These are phyloP conservation scores for Danionella cerebrum DNA, from an alignment of 2,113 vertebrate genomes.

Conservation along the genomic window DNA sequence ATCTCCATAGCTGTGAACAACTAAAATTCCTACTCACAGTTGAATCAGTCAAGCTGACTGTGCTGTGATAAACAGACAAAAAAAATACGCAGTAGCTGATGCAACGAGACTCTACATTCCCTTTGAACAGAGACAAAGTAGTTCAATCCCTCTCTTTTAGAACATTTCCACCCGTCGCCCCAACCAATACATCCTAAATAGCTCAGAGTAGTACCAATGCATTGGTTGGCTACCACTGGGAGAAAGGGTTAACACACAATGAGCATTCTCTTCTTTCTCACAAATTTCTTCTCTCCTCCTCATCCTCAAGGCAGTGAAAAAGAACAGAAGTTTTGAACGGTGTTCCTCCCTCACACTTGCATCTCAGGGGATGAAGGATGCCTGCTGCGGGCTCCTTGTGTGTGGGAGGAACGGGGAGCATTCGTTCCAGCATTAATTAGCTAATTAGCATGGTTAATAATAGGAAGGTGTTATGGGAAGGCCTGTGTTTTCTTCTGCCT, in stretches of 20 bases:
- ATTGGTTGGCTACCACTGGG: slow-evolving; percentile 1
- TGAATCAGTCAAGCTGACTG: neutral
- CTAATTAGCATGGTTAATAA: slow-evolving; percentile 11
- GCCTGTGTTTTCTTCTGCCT: neutral
- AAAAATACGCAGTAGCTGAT: neutral
- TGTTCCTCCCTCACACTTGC: neutral
- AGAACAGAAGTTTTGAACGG: neutral
- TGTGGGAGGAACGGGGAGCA: neutral
- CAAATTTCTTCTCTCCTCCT: neutral
- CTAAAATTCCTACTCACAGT: neutral
- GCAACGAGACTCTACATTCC: neutral
- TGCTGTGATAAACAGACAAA: neutral
- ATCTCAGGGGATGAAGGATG: slow-evolving; percentile 6
- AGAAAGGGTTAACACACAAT: slow-evolving; percentile 6
- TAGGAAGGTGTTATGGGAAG: neutral
- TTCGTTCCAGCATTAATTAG: neutral
- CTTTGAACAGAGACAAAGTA: neutral
- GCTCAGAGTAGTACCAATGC: neutral
- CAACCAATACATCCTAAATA: neutral
- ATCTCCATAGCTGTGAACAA: too few relatives aligned
- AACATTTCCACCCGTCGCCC: neutral
- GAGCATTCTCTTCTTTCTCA: neutral
- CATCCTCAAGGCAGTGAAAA: neutral
- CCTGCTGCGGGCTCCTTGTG: neutral
- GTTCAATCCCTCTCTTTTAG: neutral